Evolutionary conservation across 2,113 vertebrate genomes (phyloP), one percentile per base, ranked within the genome.

Genomic region (Equus quagga): DNA sequence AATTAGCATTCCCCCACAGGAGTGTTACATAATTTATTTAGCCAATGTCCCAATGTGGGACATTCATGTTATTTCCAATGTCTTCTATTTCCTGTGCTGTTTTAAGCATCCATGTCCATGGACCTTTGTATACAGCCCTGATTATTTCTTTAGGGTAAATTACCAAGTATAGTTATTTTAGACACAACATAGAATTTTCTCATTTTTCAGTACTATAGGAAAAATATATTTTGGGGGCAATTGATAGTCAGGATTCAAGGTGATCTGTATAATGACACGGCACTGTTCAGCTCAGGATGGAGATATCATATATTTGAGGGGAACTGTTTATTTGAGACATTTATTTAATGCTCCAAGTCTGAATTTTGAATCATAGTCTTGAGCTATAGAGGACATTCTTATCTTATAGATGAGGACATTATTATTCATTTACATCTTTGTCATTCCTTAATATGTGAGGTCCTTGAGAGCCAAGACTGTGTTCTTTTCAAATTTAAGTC

Each of bases 401-500:
- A 54, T 8, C 21, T 89, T 89, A 60, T 5, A 82, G 33, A 70
- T 88, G 58, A 87, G 21, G 23, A 36, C n/a, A 97, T 54, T 92
- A 46, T 81, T 81, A 95, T 80, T 94, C 81, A 88, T 58, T 93
- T 65, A 83, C 6, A 51, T 46, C 23, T 69, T 46, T 92, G 79
- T 85, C 76, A 90, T 87, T 97, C 60, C 28, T 83, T 88, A 84
- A 58, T 84, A 82, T 70, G 15, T 28, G 33, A 94, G 87, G 51
- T 54, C 91, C 70, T 94, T 85, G 70, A 94, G n/a, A 88, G 6
- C n/a, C 12, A 69, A 88, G 33, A 60, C n/a, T 6, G 44, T n/a
- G 23, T 90, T 94, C 69, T 87, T 73, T 91, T 64, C 17, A 69
- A 92, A 80, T 36, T 79, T 90, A 31, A 86, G 10, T 82, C 44